Evolutionary conservation across 2,888 invertebrate species (phyloP), one percentile per base, ranked within the genome.

Genomic region (Eumacrocentrus americanus): DNA sequence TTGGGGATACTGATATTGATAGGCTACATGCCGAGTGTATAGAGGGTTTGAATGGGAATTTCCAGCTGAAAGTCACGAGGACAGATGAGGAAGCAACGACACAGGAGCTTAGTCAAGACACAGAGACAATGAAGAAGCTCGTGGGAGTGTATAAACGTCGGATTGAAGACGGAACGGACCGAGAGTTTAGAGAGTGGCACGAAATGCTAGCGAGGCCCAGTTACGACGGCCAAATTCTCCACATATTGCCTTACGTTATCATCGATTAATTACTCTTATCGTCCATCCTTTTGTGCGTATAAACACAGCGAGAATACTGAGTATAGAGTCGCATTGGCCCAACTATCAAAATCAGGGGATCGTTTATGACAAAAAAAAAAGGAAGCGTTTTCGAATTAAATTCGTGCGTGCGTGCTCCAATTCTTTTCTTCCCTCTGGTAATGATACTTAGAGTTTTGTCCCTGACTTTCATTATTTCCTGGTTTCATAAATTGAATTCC

Each of bases 181-280:
- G 76, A 67, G 84, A 85, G 76, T 98, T 96, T 85, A 87, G 90
- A 70, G 92, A 95, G 84, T 98, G 96, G 95, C 92, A 95, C 82
- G 90, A 95, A 84, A 90, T 92, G 79, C 87, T 91, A 68, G 88
- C 90, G 71, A 84, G 87, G 75, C 84, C 86, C 76, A 89, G 92
- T 64, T 87, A 87, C 74, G 88, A 91, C 77, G 91, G 90, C 77
- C 90, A 92, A 80, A 84, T 87, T 78, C 88, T 97, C 80, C 88
- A 92, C 82, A 93, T 97, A 85, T 87, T 97, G 88, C 97, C 97
- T 84, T 98, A 98, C 85, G 95, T 95, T 84, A 91, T 95, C 82
- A 91, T 95, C 84, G 95, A 96, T 89, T 95, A 79, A 74, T 50
- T 55, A 54, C 7, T 46, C 3, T 46, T 9, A 9, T 58, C 25